Percentiles rank a stretch among this genome's conserved stretches.
Evolutionary conservation across 23 tunicate species (phyloP).

Genomic region (Ascidia mentula): DNA sequence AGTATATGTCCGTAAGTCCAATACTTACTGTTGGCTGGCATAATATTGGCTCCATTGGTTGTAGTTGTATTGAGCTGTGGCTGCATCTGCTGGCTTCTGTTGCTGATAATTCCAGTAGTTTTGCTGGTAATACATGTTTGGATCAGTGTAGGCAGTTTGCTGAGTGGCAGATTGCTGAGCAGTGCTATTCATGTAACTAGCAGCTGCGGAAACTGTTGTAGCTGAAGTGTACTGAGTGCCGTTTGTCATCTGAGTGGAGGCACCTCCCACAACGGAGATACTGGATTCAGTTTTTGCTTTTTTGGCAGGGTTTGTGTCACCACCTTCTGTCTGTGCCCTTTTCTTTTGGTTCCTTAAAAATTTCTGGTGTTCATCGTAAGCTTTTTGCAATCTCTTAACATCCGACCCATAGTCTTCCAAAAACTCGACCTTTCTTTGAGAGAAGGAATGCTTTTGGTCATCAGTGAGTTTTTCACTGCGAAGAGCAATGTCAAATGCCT

Average conservation of each 20-base stretch:
- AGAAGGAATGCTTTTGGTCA: slow-evolving; percentile 76
- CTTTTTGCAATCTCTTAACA: slow-evolving; percentile 72
- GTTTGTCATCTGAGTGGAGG: slow-evolving; percentile 23
- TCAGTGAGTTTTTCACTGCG: slow-evolving; percentile 56
- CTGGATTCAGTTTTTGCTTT: slow-evolving; percentile 66
- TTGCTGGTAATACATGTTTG: slow-evolving; percentile 72
- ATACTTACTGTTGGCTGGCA: slow-evolving; percentile 21
- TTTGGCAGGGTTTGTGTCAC: slow-evolving; percentile 49
- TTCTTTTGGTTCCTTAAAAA: slow-evolving; percentile 60
- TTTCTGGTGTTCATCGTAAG: slow-evolving; percentile 91
- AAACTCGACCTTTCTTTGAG: slow-evolving; percentile 82
- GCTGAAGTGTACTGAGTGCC: slow-evolving; percentile 28
- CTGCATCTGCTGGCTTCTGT: slow-evolving; percentile 29
- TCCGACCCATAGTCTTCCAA: slow-evolving; percentile 86
- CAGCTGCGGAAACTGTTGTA: slow-evolving; percentile 13
- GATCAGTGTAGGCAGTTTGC: slow-evolving; percentile 42
- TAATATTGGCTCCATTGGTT: slow-evolving; percentile 86
- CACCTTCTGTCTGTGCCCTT: slow-evolving; percentile 24
- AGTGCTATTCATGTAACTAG: slow-evolving; percentile 14
- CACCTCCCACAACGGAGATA: slow-evolving; percentile 30
- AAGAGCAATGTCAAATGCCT: slow-evolving; percentile 72
- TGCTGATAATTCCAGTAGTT: slow-evolving; percentile 86
- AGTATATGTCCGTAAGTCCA: neutral
- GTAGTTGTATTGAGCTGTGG: slow-evolving; percentile 50
- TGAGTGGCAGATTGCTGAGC: slow-evolving; percentile 32